Conservation (phyloP, 2,113 vertebrate genomes). For the Bubo scandiacus region DNA sequence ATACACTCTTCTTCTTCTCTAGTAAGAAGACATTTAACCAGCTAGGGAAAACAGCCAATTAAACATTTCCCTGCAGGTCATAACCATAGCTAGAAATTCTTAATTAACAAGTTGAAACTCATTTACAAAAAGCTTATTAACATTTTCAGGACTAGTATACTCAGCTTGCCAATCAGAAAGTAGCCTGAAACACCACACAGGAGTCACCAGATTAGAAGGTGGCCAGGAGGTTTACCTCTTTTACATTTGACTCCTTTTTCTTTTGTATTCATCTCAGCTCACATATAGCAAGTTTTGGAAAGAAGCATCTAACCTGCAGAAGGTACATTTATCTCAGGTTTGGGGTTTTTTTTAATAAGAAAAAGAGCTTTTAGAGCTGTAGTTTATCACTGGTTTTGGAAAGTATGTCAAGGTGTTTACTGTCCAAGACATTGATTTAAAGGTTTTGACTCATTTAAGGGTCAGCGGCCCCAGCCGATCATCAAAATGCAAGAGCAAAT, state of each 20-base stretch:
- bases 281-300: neutral
- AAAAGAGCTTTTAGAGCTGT: neutral
- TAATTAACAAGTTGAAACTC: conserved; percentile 55
- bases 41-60: conserved; percentile 47
- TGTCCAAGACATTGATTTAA: neutral
- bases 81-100: conserved; percentile 20
- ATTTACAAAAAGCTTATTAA: conserved; percentile 31
- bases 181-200: neutral
- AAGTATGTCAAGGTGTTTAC: neutral
- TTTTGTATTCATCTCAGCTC: neutral
- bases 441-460: neutral
- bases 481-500: neutral
- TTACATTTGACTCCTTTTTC: neutral
- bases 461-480: neutral
- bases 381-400: neutral
- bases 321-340: neutral
- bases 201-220: neutral
- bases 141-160: neutral
- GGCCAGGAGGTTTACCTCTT: neutral
- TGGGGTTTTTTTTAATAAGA: neutral
- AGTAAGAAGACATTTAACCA: neutral
- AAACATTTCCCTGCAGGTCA: conserved; percentile 40
- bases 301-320: neutral
- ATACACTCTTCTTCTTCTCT: neutral
- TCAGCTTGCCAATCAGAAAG: neutral